A percentile compares a stretch with the other conserved stretches of the same genome.
Conservation (phyloP, 1,140 invertebrate species). For the Lepidostoma basale region DNA sequence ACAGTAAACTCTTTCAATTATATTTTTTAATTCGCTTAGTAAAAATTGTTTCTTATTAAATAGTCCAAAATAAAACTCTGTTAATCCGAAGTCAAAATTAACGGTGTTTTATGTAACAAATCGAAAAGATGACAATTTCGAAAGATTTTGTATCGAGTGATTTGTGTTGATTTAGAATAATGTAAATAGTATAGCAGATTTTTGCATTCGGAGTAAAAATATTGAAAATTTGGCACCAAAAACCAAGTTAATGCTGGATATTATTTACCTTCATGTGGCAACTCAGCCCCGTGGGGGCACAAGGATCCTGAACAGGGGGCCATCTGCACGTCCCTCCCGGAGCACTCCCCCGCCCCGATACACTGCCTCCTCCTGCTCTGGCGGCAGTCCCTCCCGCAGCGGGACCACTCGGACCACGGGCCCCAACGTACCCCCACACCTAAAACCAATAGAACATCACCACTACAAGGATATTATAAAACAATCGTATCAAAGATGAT, state of each 20-base stretch:
- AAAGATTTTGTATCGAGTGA: not conserved
- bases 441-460: too few relatives aligned
- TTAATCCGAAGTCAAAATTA: not conserved
- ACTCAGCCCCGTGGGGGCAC: constrained; percentile 13
- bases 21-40: too few relatives aligned
- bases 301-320: constrained; percentile 50
- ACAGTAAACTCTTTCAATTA: too few relatives aligned
- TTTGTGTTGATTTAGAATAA: not conserved
- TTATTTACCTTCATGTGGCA: constrained; percentile 35
- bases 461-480: too few relatives aligned
- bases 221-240: too few relatives aligned
- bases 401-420: constrained; percentile 86
- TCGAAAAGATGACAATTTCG: too few relatives aligned
- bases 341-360: constrained; percentile 62
- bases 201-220: too few relatives aligned
- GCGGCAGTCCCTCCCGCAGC: constrained; percentile 83
- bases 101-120: too few relatives aligned
- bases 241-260: not conserved
- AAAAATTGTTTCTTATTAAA: too few relatives aligned
- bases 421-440: constrained; percentile 71
- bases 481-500: too few relatives aligned
- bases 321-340: constrained; percentile 55
- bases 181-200: too few relatives aligned
- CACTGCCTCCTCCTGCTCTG: constrained; percentile 81
- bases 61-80: too few relatives aligned